Percentiles rank a stretch among this genome's conserved stretches.
phyloP scores from a whole-genome alignment of 2,888 invertebrate species.

The Quadroppia sp. region DNA sequence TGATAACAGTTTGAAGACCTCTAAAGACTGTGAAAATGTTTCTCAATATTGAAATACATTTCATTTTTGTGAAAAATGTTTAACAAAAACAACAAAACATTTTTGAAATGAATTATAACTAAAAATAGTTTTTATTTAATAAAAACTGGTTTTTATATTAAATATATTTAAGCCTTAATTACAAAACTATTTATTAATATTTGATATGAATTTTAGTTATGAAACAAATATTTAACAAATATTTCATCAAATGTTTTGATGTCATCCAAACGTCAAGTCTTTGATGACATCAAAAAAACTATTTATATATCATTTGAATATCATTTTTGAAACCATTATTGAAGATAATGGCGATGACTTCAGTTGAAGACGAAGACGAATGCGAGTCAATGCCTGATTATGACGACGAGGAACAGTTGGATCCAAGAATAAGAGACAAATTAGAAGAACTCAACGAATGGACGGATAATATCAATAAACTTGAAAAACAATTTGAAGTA shows the following conservation, averaged over 20 bases:
- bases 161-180: no score
- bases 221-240: not conserved
- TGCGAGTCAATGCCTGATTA: not conserved
- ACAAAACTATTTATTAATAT: no score
- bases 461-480: constrained; percentile 41
- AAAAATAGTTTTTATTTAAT: no score
- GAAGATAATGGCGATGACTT: not conserved
- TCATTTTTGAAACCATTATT: not conserved
- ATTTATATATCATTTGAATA: not conserved
- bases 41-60: not conserved
- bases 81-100: not conserved
- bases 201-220: no score
- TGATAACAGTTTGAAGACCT: not conserved
- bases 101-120: no score
- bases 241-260: not conserved
- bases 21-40: not conserved
- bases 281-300: not conserved
- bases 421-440: constrained; percentile 43
- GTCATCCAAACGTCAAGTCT: constrained; percentile 10
- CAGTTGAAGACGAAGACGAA: not conserved
- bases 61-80: not conserved
- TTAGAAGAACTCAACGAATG: constrained; percentile 43
- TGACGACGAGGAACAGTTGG: constrained; percentile 28
- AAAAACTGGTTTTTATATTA: no score
- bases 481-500: constrained; percentile 43